phyloP scores from a whole-genome alignment of 1,140 invertebrate species.

The Ephestia elutella region DNA sequence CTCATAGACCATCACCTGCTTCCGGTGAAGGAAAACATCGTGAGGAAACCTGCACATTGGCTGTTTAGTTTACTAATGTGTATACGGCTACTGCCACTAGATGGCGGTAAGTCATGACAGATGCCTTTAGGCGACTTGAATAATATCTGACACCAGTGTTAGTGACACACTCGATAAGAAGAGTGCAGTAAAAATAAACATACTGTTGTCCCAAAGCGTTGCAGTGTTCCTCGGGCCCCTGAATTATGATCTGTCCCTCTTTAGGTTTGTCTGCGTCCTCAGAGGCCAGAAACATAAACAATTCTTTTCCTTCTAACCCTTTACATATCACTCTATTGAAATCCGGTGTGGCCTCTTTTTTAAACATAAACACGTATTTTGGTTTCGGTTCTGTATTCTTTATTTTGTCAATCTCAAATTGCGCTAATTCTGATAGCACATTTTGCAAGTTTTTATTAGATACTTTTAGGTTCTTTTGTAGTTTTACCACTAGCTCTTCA shows the following conservation, averaged over 20 bases:
- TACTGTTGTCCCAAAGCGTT: conserved; percentile 51
- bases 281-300: conserved; percentile 79
- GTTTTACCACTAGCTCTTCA: conserved; percentile 81
- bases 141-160: too few species aligned
- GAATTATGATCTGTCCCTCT: conserved; percentile 78
- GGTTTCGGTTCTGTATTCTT: conserved; percentile 71
- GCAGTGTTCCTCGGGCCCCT: conserved; percentile 68
- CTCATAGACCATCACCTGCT: too few species aligned
- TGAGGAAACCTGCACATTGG: too few species aligned
- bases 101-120: too few species aligned
- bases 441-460: conserved; percentile 78
- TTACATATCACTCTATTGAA: conserved; percentile 81
- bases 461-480: conserved; percentile 80
- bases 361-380: conserved; percentile 76
- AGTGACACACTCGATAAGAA: too few species aligned
- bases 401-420: conserved; percentile 77
- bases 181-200: conserved; percentile 21
- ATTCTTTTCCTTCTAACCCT: conserved; percentile 73
- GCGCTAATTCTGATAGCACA: conserved; percentile 80
- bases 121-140: too few species aligned
- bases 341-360: conserved; percentile 83
- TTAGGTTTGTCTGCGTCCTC: conserved; percentile 81
- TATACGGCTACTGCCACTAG: too few species aligned
- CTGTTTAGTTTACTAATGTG: too few species aligned
- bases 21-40: too few species aligned